These are phyloP conservation scores for Drosophila mettleri DNA, from an alignment of 2,888 invertebrate species.

Conservation along the genomic window DNA sequence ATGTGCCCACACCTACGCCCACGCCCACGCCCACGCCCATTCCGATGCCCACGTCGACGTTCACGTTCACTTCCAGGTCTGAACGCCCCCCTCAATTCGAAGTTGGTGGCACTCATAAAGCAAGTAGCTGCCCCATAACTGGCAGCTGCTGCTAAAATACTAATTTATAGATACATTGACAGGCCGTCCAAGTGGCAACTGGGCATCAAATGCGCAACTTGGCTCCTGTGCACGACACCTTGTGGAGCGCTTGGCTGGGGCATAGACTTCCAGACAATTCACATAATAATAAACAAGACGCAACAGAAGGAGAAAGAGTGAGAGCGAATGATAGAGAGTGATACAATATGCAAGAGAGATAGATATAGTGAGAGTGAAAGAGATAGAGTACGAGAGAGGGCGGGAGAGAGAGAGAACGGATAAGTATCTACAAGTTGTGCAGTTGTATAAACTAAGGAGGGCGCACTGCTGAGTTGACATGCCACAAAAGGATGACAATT, in stretches of 20 bases:
- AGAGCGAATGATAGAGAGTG: slow-evolving; percentile 2
- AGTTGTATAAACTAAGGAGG: slow-evolving; percentile 74
- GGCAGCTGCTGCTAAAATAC: slow-evolving; percentile 72
- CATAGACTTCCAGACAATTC: slow-evolving; percentile 47
- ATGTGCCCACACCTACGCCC: slow-evolving; percentile 27
- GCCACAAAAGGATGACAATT: slow-evolving; percentile 77
- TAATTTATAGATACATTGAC: slow-evolving; percentile 82
- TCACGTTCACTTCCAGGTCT: slow-evolving; percentile 1
- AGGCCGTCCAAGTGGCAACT: slow-evolving; percentile 60
- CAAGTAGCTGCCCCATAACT: slow-evolving; percentile 48
- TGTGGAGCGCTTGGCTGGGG: slow-evolving; percentile 37
- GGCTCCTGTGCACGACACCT: slow-evolving; percentile 76
- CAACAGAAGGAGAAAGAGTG: slow-evolving; percentile 3
- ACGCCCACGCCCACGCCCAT: no score
- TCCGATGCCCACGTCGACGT: slow-evolving; percentile 6
- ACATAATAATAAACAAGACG: slow-evolving; percentile 78
- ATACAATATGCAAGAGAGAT: background rate
- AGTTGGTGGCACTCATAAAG: slow-evolving; percentile 64
- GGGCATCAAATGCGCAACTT: slow-evolving; percentile 73
- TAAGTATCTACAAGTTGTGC: slow-evolving; percentile 69
- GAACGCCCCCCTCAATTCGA: background rate
- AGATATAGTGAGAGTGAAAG: background rate
- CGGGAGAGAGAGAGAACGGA: slow-evolving; percentile 2
- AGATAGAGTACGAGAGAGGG: background rate
- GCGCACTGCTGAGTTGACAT: slow-evolving; percentile 56